Evolutionary conservation across 1,140 invertebrate species (phyloP), one percentile per base, ranked within the genome.

Genomic region (Papilio polyxenes): DNA sequence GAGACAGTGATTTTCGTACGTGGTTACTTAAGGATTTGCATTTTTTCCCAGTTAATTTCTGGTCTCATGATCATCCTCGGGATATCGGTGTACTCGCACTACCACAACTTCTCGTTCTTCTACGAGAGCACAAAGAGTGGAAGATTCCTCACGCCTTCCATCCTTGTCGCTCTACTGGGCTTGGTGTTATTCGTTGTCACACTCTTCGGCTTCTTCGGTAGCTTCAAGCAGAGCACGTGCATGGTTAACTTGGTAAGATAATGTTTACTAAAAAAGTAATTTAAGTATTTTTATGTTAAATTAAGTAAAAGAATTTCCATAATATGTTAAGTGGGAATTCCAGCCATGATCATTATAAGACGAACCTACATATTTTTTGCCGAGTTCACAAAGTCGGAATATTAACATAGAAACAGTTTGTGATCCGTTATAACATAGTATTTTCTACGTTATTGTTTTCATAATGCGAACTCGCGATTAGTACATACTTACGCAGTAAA

Each of bases 191-290:
- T 98, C 59, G 87, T 97, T 8, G 96, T 98, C 11, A 96, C 97
- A 2, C 95, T 97, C 74, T 96, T 98, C 85, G 98, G 98, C 51
- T 98, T 97, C 88, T 97, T 96, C 83, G 98, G 98, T 37, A 98
- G 97, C 5, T 91, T 97, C 53, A 97, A 96, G 90, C 97, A 97
- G 90, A 98, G 97, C 88, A 97, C 97, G 6, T 97, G 97, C 89
- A 96, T 98, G 95, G 96, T 98, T n/a, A 96, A 98, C 85, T 94
- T 96, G 87, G 97, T 97, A 95, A 95, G 96, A 93, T 31, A 1
- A 31, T 62, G 20, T 81, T 56, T 74, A 40, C 13, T 81, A 53
- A 15, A 15, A 20, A 53, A 17, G 15, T 53, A 53, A 53, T 53
- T 53, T 53, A 53, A 53, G 4, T 53, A 53, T 53, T 15, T 15